Percentiles rank a stretch among this genome's conserved stretches.
Evolutionary conservation across 2,797 vertebrate species (phyloP).

Genomic region (Adrianichthys oophorus): DNA sequence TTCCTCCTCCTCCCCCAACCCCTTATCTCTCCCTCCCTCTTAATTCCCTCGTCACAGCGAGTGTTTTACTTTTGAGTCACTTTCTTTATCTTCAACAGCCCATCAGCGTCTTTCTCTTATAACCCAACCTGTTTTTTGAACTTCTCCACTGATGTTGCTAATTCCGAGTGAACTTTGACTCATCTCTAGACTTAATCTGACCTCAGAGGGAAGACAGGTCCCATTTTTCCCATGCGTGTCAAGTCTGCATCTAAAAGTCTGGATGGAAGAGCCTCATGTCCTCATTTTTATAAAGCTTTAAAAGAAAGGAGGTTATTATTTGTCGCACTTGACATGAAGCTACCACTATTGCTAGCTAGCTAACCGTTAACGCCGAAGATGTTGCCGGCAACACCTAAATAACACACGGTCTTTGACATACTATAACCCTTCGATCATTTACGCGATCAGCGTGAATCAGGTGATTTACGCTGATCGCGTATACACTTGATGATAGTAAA

Average conservation of each 20-base stretch:
- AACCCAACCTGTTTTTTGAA: constrained; percentile 67
- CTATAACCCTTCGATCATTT: too few relatives aligned
- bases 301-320: constrained; percentile 18
- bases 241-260: constrained; percentile 37
- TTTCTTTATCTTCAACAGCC: constrained; percentile 23
- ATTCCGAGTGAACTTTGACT: constrained; percentile 90
- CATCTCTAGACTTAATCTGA: constrained; percentile 86
- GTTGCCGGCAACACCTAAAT: too few relatives aligned
- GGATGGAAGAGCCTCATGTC: constrained; percentile 29
- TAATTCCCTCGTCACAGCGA: constrained; percentile 27
- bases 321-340: constrained; percentile 16
- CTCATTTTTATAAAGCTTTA: constrained; percentile 19
- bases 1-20: background rate
- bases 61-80: constrained; percentile 32
- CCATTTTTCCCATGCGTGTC: constrained; percentile 60
- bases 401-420: too few relatives aligned
- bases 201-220: constrained; percentile 62
- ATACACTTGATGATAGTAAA: too few relatives aligned
- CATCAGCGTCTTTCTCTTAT: constrained; percentile 10
- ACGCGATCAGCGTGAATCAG: too few relatives aligned
- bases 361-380: too few relatives aligned
- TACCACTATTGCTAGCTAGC: background rate
- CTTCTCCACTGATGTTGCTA: constrained; percentile 60
- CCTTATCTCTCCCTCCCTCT: constrained; percentile 22
- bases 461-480: too few relatives aligned